Base-by-base conservation (phyloP, 2,888 invertebrate genomes). In the Punctoribates punctum region DNA sequence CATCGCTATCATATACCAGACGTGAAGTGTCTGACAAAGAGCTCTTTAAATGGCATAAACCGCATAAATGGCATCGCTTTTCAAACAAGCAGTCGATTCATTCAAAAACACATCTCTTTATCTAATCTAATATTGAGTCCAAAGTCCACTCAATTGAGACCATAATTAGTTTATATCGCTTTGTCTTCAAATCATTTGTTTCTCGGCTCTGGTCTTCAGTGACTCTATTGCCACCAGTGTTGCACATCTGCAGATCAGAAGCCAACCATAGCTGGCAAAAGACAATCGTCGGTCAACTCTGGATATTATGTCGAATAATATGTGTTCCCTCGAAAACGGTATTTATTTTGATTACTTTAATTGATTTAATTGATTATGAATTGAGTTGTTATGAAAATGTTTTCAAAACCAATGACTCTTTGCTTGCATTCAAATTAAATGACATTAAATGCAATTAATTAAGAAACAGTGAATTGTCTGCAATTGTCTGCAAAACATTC, bases 281-380 rank as follows among this genome's bases (percentile, higher is more conserved):
- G 23, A 6, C 25, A 27, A 60, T 29, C 17, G 15, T 27, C 29
- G n/a, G n/a, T 48, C 13, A 11, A 51, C 11, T 48, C 48, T 9
- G 23, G 15, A 15, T 15, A 23, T 42, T 42, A 72, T 72, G 72
- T 72, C 72, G 46, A 46, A 72, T 23, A 42, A 72, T 25, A 48
- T 72, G 72, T 72, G 72, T 72, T 72, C 72, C 9, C 72, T 72
- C 46, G 72, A 72, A 25, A 72, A 72, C 48, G 72, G 72, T 72
- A 72, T 20, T 38, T 1, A 67, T 29, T 62, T 38, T 20, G 13
- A 54, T 54, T 54, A 3, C 11, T 13, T 42, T 42, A 42, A 42
- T 13, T 42, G 8, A 42, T 9, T 42, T 1, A 42, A 42, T 42
- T 42, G 42, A 42, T 42, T 42, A 11, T 11, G 11, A 42, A 42